Evolutionary conservation across 2,113 vertebrate genomes (phyloP).

Genomic region (Oncorhynchus nerka): DNA sequence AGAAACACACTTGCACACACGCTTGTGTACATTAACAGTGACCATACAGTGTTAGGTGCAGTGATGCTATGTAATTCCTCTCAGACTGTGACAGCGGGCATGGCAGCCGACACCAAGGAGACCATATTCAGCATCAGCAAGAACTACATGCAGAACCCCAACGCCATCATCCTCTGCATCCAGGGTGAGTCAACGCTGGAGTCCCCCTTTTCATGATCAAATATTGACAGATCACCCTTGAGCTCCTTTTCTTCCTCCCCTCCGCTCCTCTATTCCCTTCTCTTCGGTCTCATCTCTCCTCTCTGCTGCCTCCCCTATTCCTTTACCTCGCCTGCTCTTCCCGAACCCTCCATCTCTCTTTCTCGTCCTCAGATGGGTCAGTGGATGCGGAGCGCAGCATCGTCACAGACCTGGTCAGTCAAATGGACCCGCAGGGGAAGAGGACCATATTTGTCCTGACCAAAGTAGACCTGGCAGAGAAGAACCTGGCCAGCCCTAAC

Average conservation of each 20-base stretch:
- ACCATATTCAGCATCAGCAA: conserved; percentile 97
- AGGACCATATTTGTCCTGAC: conserved; percentile 98
- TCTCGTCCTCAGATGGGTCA: conserved; percentile 82
- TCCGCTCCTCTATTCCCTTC: neutral
- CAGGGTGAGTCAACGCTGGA: conserved; percentile 80
- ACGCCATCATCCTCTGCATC: conserved; percentile 98
- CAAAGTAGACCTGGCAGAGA: conserved; percentile 98
- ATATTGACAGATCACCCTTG: neutral
- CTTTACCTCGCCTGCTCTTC: neutral
- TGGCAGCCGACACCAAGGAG: conserved; percentile 97
- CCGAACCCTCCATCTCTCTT: neutral
- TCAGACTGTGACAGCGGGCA: conserved; percentile 93
- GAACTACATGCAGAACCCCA: conserved; percentile 98
- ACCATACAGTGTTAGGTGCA: neutral
- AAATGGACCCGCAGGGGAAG: conserved; percentile 97
- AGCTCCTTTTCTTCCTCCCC: neutral
- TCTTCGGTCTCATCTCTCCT: too few species aligned
- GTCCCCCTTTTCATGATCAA: neutral
- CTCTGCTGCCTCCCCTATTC: neutral
- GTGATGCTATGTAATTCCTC: conserved; percentile 17
- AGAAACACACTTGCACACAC: neutral
- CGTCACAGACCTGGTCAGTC: conserved; percentile 96
- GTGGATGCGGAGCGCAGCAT: conserved; percentile 98
- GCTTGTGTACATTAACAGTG: neutral
- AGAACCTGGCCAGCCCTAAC: conserved; percentile 91